These are phyloP conservation scores for Magallana ariakensis DNA, from an alignment of 1,140 invertebrate genomes.

Conservation along the genomic window DNA sequence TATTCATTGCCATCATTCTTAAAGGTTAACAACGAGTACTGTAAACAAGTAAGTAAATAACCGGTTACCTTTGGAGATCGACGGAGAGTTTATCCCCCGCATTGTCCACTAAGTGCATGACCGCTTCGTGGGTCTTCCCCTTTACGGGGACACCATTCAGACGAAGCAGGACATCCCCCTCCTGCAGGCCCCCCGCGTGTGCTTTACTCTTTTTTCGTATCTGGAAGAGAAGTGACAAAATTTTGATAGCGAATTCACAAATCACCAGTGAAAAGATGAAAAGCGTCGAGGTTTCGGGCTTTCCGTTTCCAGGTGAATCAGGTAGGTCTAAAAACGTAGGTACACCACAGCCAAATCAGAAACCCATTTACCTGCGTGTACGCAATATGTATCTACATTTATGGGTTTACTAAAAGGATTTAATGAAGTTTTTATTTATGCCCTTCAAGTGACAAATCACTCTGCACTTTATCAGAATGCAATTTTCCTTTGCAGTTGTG, in stretches of 20 bases:
- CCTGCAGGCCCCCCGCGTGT: constrained; percentile 64
- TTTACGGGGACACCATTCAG: constrained; percentile 68
- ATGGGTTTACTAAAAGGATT: too few species aligned
- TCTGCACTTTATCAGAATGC: constrained; percentile 3
- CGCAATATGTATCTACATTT: not conserved
- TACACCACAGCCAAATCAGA: not conserved
- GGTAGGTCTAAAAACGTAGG: not conserved
- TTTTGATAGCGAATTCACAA: not conserved
- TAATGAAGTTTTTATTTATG: not conserved
- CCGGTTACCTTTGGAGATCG: constrained; percentile 66
- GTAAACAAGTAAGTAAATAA: not conserved
- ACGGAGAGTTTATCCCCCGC: constrained; percentile 63
- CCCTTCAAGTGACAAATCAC: not conserved
- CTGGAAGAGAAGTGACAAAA: constrained; percentile 53
- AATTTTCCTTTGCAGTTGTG: not conserved
- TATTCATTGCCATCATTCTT: not conserved
- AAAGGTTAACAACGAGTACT: not conserved
- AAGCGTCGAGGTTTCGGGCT: not conserved
- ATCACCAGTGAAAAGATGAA: not conserved
- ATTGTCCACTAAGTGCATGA: constrained; percentile 69
- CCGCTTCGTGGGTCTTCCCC: constrained; percentile 68
- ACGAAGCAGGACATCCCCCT: constrained; percentile 68
- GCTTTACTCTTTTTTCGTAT: constrained; percentile 73
- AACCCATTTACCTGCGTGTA: not conserved
- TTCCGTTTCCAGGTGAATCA: not conserved